Conservation (phyloP, 1,140 invertebrate species). For the Drosophila navojoa region DNA sequence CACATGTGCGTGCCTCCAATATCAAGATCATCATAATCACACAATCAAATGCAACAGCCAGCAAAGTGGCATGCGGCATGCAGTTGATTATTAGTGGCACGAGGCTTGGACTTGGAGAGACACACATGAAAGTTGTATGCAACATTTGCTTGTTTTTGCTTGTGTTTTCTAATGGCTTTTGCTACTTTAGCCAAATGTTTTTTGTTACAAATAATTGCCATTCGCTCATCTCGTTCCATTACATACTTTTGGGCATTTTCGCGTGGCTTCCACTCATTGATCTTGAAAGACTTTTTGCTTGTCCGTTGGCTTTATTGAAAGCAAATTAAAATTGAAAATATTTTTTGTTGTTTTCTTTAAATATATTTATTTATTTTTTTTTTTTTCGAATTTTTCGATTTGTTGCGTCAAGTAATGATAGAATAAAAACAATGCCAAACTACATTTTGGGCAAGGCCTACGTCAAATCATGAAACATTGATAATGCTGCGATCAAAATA, state of each 20-base stretch:
- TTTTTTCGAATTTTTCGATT: conserved; percentile 19
- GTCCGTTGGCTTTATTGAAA: neutral
- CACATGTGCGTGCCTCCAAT: conserved; percentile 75
- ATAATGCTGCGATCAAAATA: too few species aligned
- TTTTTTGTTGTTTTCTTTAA: neutral
- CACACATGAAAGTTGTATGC: conserved; percentile 27
- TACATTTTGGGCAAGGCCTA: neutral
- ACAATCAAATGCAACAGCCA: conserved; percentile 27
- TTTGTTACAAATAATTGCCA: conserved; percentile 1
- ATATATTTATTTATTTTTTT: neutral
- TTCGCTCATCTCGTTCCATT: neutral
- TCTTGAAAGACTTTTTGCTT: conserved; percentile 1
- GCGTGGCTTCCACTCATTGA: neutral
- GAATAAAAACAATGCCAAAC: neutral
- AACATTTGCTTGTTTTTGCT: neutral
- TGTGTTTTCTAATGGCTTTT: conserved; percentile 34
- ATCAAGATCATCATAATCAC: conserved; percentile 78
- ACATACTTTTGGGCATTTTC: conserved; percentile 16
- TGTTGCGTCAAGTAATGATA: neutral
- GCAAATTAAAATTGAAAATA: neutral
- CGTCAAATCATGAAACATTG: neutral
- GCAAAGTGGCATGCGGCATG: conserved; percentile 27
- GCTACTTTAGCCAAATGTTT: conserved; percentile 26
- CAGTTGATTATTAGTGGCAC: conserved; percentile 32
- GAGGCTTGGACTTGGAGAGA: neutral